Evolutionary conservation across 2,113 vertebrate genomes (phyloP).

Genomic region (Harpagus bidentatus): DNA sequence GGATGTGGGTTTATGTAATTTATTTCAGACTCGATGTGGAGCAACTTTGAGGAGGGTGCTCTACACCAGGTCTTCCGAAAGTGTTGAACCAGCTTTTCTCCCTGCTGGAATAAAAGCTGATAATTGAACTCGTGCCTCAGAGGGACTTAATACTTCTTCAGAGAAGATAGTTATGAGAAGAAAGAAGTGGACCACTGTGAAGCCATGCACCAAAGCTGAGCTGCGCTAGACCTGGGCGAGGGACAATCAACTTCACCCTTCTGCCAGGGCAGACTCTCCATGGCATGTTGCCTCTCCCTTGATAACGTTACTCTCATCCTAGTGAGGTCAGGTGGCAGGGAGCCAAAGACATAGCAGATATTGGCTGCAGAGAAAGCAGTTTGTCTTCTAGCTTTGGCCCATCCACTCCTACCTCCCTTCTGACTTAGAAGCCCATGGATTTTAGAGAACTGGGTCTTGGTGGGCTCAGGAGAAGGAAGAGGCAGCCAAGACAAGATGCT

Average conservation of each 20-base stretch:
- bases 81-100: background rate
- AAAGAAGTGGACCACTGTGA: background rate
- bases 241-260: background rate
- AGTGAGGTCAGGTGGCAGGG: background rate
- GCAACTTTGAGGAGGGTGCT: background rate
- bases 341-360: background rate
- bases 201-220: background rate
- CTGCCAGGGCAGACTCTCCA: background rate
- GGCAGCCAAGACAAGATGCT: background rate
- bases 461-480: background rate
- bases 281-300: background rate
- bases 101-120: background rate
- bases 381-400: background rate
- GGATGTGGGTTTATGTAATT: background rate
- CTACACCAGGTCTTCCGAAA: background rate
- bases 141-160: background rate
- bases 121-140: background rate
- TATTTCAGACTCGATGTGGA: background rate
- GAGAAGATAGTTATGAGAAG: background rate
- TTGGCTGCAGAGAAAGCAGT: background rate
- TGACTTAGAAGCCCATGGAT: background rate
- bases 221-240: fast-evolving
- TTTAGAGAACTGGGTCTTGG: background rate
- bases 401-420: background rate
- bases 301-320: background rate